These are phyloP conservation scores for Crenuchus spilurus DNA, from an alignment of 2,797 vertebrate species.

Conservation along the genomic window DNA sequence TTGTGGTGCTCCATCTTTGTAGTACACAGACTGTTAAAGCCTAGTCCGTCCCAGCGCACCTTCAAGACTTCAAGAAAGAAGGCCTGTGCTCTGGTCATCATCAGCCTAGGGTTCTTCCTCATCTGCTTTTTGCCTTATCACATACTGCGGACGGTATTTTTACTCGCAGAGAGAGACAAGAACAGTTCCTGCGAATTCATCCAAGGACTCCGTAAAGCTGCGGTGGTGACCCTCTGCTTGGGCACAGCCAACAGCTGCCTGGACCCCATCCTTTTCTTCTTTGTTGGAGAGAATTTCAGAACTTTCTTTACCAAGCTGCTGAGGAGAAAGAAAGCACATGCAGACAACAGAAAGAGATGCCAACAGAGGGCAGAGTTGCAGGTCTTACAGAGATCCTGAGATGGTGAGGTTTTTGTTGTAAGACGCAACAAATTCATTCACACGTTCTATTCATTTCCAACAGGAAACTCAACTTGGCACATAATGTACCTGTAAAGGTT, in stretches of 20 bases:
- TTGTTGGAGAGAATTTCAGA: slow-evolving; percentile 77
- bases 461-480: neutral
- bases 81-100: slow-evolving; percentile 70
- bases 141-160: slow-evolving; percentile 67
- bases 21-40: slow-evolving; percentile 65
- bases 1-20: slow-evolving; percentile 72
- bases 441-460: slow-evolving; percentile 4
- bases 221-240: slow-evolving; percentile 69
- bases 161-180: slow-evolving; percentile 30
- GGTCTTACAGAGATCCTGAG: slow-evolving; percentile 19
- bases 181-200: slow-evolving; percentile 7
- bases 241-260: slow-evolving; percentile 76
- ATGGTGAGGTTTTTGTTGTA: neutral
- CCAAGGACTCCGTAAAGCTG: slow-evolving; percentile 61
- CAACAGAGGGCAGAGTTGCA: slow-evolving; percentile 38
- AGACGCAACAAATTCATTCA: neutral
- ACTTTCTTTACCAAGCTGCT: slow-evolving; percentile 37
- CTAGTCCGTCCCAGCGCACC: neutral
- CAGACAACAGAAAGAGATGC: neutral
- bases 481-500: neutral
- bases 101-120: slow-evolving; percentile 73
- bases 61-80: slow-evolving; percentile 65
- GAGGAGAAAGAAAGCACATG: neutral
- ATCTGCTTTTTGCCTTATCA: slow-evolving; percentile 83
- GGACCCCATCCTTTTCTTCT: slow-evolving; percentile 79